A percentile compares a stretch with the other conserved stretches of the same genome.
Conservation (phyloP, 2,113 vertebrate genomes). For the Odontesthes bonariensis region DNA sequence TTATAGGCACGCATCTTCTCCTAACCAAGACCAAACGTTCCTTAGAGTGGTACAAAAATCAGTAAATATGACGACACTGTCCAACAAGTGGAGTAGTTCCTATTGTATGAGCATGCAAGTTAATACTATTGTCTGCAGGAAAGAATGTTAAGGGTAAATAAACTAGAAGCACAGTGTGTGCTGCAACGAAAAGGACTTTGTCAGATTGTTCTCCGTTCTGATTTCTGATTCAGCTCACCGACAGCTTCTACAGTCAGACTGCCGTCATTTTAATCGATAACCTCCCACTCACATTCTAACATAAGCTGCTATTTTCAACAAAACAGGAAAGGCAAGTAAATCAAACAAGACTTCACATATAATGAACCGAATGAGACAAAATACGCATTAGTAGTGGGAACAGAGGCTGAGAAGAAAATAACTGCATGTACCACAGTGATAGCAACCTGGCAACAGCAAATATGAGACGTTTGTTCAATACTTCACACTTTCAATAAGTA, state of each 20-base stretch:
- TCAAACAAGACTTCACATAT: background rate
- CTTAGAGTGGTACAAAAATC: slow-evolving; percentile 8
- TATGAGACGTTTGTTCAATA: background rate
- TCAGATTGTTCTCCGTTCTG: slow-evolving; percentile 29
- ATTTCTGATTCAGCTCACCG: slow-evolving; percentile 62
- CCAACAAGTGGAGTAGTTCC: slow-evolving; percentile 35
- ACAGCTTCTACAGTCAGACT: background rate
- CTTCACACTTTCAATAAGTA: background rate
- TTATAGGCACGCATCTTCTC: background rate
- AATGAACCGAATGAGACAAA: background rate
- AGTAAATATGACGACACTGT: slow-evolving; percentile 32
- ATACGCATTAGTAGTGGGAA: background rate
- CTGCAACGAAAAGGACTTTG: background rate
- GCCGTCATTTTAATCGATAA: background rate
- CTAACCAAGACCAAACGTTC: background rate
- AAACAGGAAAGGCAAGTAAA: background rate
- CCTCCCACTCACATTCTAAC: slow-evolving; percentile 1
- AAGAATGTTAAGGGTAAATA: slow-evolving; percentile 12
- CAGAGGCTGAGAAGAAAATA: slow-evolving; percentile 18
- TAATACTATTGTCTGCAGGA: slow-evolving; percentile 42
- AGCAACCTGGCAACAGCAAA: background rate
- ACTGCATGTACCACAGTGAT: background rate
- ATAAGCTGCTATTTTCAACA: background rate
- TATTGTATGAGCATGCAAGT: slow-evolving; percentile 65
- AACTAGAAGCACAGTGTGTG: slow-evolving; percentile 30